Evolutionary conservation across 2,113 vertebrate genomes (phyloP).

Genomic region (Nycticorax nycticorax): DNA sequence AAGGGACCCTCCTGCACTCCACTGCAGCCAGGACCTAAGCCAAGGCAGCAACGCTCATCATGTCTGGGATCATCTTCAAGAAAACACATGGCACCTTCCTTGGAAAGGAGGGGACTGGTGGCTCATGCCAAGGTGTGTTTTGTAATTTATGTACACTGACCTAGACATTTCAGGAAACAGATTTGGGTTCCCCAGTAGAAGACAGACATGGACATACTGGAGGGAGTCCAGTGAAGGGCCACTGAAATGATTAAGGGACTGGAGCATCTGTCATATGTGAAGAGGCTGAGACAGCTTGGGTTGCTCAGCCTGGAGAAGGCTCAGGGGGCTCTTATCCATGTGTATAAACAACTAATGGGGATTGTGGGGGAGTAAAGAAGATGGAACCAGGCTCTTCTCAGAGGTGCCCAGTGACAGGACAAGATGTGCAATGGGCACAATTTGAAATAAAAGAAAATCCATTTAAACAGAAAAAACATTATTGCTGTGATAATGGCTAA

Average conservation of each 20-base stretch:
- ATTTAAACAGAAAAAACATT: not conserved
- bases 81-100: not conserved
- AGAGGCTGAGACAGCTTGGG: not conserved
- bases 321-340: not conserved
- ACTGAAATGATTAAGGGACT: not conserved
- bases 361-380: too few species aligned
- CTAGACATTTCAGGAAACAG: not conserved
- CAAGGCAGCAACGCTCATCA: not conserved
- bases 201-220: not conserved
- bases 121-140: not conserved
- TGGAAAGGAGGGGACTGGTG: not conserved
- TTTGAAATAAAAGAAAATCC: not conserved
- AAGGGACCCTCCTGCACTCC: accelerated
- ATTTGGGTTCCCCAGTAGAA: not conserved
- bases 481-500: not conserved
- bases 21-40: not conserved
- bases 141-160: not conserved
- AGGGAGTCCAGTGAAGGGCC: not conserved
- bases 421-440: not conserved
- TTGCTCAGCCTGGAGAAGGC: not conserved
- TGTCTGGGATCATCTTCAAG: not conserved
- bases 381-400: not conserved
- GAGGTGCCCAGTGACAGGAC: not conserved
- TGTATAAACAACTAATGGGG: too few species aligned
- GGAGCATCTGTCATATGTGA: not conserved